Evolutionary conservation across 2,888 invertebrate species (phyloP), one percentile per base, ranked within the genome.

Genomic region (Epiblema foenella): DNA sequence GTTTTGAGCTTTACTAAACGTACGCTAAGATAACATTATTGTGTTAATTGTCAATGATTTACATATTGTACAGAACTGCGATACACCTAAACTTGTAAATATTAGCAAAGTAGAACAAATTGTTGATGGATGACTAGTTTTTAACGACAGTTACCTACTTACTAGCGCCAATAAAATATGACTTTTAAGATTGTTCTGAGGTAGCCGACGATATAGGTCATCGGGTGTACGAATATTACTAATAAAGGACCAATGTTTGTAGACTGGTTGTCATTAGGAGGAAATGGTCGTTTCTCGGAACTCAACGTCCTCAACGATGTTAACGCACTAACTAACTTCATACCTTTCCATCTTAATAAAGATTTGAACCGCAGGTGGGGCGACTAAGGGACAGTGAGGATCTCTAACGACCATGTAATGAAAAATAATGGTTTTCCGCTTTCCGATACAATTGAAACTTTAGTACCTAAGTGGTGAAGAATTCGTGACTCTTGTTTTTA

Each of bases 211-310:
- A 65, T 65, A 56, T 73, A 54, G 69, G 64, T 73, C 63, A 77
- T 79, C 76, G 77, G 74, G 77, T 68, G 77, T 79, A 24, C 24
- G 24, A 24, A 4, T 24, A 79, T 82, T 80, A 81, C 79, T 77
- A 77, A 76, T 75, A 73, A 76, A 75, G 73, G 69, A 74, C 66
- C 76, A 75, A 75, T 75, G 74, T 66, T 73, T 75, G 73, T 64
- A 76, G 75, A 75, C 70, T 67, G 66, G 59, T 70, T 75, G 78
- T 79, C 78, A 78, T 84, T 80, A 82, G 75, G 78, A 77, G 79
- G 80, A 85, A 83, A 79, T 79, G 77, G 75, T 39, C 64, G 64
- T 42, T 85, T 83, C 81, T 82, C 39, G 73, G 81, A 82, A 85
- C 73, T 69, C n/a, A 74, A 74, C 76, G 73, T 67, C 74, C 73